Evolutionary conservation across 2,797 vertebrate species (phyloP).

Genomic region (Gymnocypris eckloni): DNA sequence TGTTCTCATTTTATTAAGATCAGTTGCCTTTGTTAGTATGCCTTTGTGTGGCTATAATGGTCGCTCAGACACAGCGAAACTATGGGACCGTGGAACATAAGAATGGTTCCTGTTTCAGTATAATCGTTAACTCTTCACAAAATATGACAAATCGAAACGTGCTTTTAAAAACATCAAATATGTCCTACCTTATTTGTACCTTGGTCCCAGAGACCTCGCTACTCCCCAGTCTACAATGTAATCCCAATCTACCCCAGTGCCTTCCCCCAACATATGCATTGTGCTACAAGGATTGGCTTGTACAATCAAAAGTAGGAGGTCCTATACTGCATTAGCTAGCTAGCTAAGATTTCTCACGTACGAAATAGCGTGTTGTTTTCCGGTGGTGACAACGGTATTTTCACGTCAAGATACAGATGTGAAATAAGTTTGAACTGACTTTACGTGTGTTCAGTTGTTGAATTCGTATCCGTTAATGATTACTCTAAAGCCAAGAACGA

Average conservation of each 20-base stretch:
- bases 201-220: conserved; percentile 35
- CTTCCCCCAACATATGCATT: conserved; percentile 41
- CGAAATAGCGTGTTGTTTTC: neutral
- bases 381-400: neutral
- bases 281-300: conserved; percentile 37
- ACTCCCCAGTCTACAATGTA: conserved; percentile 9
- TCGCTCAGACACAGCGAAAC: neutral
- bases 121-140: neutral
- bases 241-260: neutral
- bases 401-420: neutral
- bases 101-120: neutral
- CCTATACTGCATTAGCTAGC: neutral
- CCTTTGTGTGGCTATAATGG: conserved; percentile 50
- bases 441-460: neutral
- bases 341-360: neutral
- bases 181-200: conserved; percentile 52
- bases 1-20: conserved; percentile 36
- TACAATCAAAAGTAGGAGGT: conserved; percentile 18
- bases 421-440: neutral
- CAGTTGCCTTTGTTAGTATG: conserved; percentile 53
- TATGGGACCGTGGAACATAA: neutral
- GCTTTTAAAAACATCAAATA: conserved; percentile 24
- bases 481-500: neutral
- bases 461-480: neutral
- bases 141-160: conserved; percentile 17